Evolutionary conservation across 2,113 vertebrate species (phyloP).

Genomic region (Poicephalus meyeri): DNA sequence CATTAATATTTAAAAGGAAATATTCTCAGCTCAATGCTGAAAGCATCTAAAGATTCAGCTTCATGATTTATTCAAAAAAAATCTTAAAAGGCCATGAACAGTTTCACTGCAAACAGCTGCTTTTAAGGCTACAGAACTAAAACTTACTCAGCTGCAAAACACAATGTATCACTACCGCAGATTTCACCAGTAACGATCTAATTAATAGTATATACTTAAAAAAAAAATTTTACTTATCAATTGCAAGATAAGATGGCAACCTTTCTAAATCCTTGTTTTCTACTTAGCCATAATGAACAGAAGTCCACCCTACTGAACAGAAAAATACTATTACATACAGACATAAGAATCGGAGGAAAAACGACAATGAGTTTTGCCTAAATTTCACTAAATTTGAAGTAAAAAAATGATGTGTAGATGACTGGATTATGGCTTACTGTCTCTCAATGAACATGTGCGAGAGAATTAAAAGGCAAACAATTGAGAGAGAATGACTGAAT

Average conservation of each 20-base stretch:
- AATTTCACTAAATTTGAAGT: neutral
- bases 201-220: neutral
- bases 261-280: neutral
- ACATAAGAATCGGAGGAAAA: neutral
- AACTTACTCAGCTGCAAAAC: neutral
- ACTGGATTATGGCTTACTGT: neutral
- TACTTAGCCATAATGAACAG: neutral
- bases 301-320: neutral
- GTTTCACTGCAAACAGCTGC: constrained; percentile 52
- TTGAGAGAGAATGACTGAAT: neutral
- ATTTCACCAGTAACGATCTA: neutral
- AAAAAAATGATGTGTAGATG: neutral
- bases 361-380: neutral
- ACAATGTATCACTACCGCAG: neutral
- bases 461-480: neutral
- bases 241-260: neutral
- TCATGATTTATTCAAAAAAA: constrained; percentile 85
- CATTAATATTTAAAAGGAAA: constrained; percentile 86
- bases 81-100: constrained; percentile 60
- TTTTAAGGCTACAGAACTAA: constrained; percentile 27
- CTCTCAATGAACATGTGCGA: neutral
- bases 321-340: neutral
- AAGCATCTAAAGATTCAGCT: constrained; percentile 80
- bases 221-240: neutral
- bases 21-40: constrained; percentile 85